Conservation (phyloP, 2,888 invertebrate genomes). For the Brachypterus glaber region DNA sequence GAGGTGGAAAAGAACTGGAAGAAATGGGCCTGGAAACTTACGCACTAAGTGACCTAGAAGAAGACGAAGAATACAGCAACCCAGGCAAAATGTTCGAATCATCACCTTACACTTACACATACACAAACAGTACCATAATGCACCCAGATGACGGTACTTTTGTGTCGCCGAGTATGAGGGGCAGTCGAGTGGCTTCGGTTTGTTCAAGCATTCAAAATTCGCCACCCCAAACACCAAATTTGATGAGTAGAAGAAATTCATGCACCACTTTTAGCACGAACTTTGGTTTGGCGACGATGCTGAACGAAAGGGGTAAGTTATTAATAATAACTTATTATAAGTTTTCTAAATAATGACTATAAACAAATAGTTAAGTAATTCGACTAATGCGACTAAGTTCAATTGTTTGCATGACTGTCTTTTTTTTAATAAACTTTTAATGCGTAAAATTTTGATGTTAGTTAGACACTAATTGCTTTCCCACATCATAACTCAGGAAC, state of each 20-base stretch:
- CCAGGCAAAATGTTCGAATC: conserved; percentile 68
- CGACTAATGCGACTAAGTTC: no score
- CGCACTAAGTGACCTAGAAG: conserved; percentile 59
- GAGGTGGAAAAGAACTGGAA: conserved; percentile 66
- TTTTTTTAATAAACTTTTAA: no score
- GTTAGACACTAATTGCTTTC: no score
- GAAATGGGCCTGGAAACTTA: conserved; percentile 65
- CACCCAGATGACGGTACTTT: conserved; percentile 81
- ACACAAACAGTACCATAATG: conserved; percentile 79
- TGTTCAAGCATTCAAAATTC: conserved; percentile 47
- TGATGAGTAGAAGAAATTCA: conserved; percentile 66
- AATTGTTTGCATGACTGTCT: no score
- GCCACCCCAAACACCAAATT: conserved; percentile 43
- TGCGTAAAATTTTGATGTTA: no score
- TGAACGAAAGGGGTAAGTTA: conserved; percentile 61
- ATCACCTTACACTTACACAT: conserved; percentile 73
- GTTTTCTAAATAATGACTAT: no score
- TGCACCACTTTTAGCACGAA: conserved; percentile 72
- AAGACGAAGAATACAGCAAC: conserved; percentile 59
- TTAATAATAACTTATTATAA: no score
- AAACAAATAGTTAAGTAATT: no score
- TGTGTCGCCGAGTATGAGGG: conserved; percentile 49
- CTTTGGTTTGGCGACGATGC: conserved; percentile 59
- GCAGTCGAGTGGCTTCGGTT: conserved; percentile 58
- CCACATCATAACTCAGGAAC: no score